phyloP scores from a whole-genome alignment of 1,140 invertebrate genomes.

The Coelopa frigida region DNA sequence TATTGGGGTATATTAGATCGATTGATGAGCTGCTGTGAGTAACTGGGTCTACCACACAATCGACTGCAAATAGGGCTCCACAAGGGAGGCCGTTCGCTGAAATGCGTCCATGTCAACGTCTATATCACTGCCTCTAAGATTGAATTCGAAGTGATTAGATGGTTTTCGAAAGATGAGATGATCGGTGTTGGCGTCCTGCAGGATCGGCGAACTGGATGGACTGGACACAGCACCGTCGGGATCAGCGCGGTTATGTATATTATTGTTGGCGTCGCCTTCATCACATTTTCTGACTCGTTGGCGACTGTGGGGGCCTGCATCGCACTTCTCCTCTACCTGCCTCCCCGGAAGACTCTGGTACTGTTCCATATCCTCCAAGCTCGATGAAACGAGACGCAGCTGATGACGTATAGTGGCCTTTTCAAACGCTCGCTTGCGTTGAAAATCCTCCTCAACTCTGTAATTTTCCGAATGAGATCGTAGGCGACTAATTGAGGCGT shows the following conservation, averaged over 20 bases:
- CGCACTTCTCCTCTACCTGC: slow-evolving; percentile 35
- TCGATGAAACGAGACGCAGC: slow-evolving; percentile 58
- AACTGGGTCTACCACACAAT: not conserved
- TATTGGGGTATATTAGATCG: too few species aligned
- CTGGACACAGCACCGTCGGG: slow-evolving; percentile 59
- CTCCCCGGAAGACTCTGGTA: slow-evolving; percentile 11
- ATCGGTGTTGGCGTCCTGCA: not conserved
- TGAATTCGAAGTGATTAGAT: not conserved
- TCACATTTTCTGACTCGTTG: too few species aligned
- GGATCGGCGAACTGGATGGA: not conserved
- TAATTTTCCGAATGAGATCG: slow-evolving; percentile 10
- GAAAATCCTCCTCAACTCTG: slow-evolving; percentile 65
- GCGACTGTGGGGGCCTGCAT: slow-evolving; percentile 26
- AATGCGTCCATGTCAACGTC: slow-evolving; percentile 2
- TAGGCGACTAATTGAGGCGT: not conserved
- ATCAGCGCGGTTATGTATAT: slow-evolving; percentile 47
- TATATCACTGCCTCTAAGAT: not conserved
- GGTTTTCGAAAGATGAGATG: not conserved
- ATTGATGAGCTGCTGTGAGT: too few species aligned
- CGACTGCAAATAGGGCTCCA: slow-evolving; percentile 9
- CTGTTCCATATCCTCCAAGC: slow-evolving; percentile 27
- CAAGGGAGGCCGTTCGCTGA: not conserved
- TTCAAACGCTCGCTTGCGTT: slow-evolving; percentile 63
- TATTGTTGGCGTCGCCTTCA: slow-evolving; percentile 14
- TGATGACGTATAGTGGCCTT: slow-evolving; percentile 69